phyloP scores from a whole-genome alignment of 1,140 invertebrate species.

The Arion vulgaris region DNA sequence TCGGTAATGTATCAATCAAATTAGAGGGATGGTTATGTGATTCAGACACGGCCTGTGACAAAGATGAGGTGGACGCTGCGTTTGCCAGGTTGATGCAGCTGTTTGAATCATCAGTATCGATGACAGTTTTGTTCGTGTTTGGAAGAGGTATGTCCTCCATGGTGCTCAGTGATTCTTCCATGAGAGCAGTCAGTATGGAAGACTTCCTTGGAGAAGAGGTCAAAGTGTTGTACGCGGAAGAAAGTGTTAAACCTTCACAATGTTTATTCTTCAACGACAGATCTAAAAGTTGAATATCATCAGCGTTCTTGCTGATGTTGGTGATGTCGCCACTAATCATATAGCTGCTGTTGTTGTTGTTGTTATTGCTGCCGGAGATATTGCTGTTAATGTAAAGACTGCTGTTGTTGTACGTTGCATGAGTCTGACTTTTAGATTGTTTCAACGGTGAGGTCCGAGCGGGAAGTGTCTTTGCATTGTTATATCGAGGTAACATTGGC shows the following conservation, averaged over 20 bases:
- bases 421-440: neutral
- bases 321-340: neutral
- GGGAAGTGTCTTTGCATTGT: slow-evolving; percentile 16
- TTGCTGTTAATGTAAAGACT: neutral
- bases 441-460: neutral
- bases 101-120: neutral
- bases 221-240: neutral
- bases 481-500: neutral
- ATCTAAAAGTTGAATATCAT: neutral
- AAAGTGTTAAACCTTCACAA: neutral
- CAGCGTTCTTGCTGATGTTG: neutral
- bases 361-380: slow-evolving; percentile 2
- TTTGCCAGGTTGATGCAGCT: neutral
- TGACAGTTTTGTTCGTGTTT: neutral
- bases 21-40: neutral
- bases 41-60: neutral
- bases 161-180: neutral
- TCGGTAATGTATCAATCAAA: neutral
- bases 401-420: neutral
- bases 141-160: neutral
- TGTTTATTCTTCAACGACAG: slow-evolving; percentile 4
- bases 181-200: neutral
- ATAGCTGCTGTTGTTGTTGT: neutral
- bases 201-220: slow-evolving; percentile 2
- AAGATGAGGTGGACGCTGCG: neutral